Conservation (phyloP, 1,140 invertebrate species). For the Ruditapes philippinarum region DNA sequence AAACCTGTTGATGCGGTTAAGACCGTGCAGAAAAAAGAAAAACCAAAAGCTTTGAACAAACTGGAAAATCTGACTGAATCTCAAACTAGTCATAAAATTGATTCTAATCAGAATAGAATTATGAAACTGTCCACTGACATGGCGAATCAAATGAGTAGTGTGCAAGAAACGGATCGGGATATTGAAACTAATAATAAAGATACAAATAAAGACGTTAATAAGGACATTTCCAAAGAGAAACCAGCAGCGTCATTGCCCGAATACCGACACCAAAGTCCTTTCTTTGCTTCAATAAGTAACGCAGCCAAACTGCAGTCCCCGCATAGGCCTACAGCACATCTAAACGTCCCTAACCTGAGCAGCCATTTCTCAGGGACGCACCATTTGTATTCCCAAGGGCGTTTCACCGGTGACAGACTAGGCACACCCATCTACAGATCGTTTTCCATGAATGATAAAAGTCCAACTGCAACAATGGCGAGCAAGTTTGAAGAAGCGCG, state of each 20-base stretch:
- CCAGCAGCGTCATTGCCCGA: constrained; percentile 24
- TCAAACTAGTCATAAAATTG: constrained; percentile 25
- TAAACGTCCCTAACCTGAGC: constrained; percentile 48
- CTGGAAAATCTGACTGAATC: background rate
- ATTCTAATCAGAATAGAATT: constrained; percentile 36
- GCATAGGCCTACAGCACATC: constrained; percentile 49
- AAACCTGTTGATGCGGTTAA: background rate
- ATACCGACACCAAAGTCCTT: constrained; percentile 60
- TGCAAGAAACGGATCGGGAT: background rate
- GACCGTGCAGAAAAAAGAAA: background rate
- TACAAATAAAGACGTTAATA: background rate
- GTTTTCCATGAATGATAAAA: constrained; percentile 54
- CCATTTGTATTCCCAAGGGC: constrained; percentile 40
- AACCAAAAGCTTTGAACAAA: background rate
- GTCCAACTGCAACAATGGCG: constrained; percentile 21
- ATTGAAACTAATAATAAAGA: background rate
- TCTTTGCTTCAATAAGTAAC: constrained; percentile 60
- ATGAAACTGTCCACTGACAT: background rate
- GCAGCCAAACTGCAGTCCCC: constrained; percentile 51
- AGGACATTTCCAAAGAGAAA: background rate
- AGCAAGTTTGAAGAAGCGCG: constrained; percentile 39
- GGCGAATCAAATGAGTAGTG: background rate
- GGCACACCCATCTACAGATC: constrained; percentile 33
- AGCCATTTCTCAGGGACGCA: constrained; percentile 64
- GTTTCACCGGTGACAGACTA: constrained; percentile 24